These are phyloP conservation scores for Anser brachyrhynchus DNA, from an alignment of 2,113 vertebrate species.

Conservation along the genomic window DNA sequence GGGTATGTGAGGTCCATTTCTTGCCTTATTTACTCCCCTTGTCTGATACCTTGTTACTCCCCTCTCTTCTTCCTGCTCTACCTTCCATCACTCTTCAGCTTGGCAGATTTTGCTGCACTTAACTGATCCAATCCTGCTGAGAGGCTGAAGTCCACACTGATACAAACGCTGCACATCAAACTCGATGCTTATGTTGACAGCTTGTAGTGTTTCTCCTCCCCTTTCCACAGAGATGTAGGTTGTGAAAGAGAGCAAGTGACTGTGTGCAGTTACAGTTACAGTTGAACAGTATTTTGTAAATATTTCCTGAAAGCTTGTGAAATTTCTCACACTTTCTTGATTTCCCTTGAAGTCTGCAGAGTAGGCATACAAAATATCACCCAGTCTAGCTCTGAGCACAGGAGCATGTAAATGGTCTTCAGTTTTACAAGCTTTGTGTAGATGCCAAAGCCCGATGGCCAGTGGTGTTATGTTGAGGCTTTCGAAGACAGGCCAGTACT, in stretches of 20 bases:
- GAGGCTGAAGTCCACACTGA: background rate
- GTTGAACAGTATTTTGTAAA: constrained; percentile 37
- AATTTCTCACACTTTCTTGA: constrained; percentile 41
- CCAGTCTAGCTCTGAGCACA: background rate
- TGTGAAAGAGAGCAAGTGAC: constrained; percentile 33
- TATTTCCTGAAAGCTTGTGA: constrained; percentile 57
- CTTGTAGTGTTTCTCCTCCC: background rate
- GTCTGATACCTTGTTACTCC: background rate
- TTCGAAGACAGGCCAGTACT: background rate
- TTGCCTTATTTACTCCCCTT: background rate
- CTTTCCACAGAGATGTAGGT: background rate
- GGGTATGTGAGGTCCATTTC: background rate
- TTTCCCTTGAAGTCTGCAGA: constrained; percentile 8
- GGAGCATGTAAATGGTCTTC: background rate
- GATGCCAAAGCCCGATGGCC: background rate
- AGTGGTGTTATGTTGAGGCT: background rate
- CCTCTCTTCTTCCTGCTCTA: background rate
- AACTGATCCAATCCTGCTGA: background rate
- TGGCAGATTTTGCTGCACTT: background rate
- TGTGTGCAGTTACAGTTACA: background rate
- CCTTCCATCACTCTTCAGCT: background rate
- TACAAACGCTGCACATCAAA: background rate
- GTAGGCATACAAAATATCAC: background rate
- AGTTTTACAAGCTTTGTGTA: constrained; percentile 12
- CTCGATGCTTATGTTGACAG: background rate